Evolutionary conservation across 2,113 vertebrate genomes (phyloP).

Genomic region (Cynocephalus volans): DNA sequence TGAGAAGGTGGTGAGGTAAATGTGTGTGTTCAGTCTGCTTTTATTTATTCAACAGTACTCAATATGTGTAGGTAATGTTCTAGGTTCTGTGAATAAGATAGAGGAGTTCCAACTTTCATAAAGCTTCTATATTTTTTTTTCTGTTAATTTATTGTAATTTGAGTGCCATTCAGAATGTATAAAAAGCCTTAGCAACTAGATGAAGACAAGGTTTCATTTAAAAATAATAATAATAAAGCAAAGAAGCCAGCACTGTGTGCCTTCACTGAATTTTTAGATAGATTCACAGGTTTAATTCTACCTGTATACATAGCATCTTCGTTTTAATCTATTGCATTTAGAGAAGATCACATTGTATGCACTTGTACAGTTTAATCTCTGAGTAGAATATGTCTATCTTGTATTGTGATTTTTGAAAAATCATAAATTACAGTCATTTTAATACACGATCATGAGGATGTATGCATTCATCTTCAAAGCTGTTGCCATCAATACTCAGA

Average conservation of each 20-base stretch:
- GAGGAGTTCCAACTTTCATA: not conserved
- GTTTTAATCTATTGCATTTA: constrained; percentile 83
- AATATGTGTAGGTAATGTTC: not conserved
- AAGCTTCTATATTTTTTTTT: not conserved
- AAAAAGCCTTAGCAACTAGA: constrained; percentile 77
- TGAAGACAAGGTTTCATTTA: constrained; percentile 58
- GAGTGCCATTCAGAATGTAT: constrained; percentile 82
- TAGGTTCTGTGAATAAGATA: constrained; percentile 21
- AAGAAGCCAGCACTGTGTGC: constrained; percentile 60
- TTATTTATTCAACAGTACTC: constrained; percentile 41
- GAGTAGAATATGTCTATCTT: constrained; percentile 79
- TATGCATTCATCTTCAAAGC: constrained; percentile 88
- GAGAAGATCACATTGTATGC: constrained; percentile 78
- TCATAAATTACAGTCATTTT: constrained; percentile 84
- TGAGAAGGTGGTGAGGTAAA: not conserved
- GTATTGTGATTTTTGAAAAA: constrained; percentile 77
- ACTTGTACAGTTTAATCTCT: constrained; percentile 86
- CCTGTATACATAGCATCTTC: constrained; percentile 79
- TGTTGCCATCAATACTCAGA: constrained; percentile 18
- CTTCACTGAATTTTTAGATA: not conserved
- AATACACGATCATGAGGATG: constrained; percentile 83
- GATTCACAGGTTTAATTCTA: constrained; percentile 82
- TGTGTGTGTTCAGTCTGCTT: not conserved
- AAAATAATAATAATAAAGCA: constrained; percentile 71
- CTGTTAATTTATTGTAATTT: constrained; percentile 78